Evolutionary conservation across 2,888 invertebrate genomes (phyloP), one percentile per base, ranked within the genome.

Genomic region (Dasypolia templi): DNA sequence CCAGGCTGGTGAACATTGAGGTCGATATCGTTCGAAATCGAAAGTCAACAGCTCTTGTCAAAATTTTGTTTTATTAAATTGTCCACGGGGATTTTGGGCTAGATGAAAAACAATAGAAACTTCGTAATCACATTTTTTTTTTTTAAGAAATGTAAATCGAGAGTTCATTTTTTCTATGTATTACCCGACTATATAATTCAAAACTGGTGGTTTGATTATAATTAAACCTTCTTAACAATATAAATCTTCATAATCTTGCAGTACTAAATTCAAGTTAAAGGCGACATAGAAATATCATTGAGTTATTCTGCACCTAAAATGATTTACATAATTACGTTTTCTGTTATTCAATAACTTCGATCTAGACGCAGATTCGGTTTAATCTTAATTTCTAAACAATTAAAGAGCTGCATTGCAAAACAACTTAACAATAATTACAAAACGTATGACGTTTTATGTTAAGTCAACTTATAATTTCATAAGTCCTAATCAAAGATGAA

Each of bases 401-500:
- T n/a, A 59, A 46, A 66, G 64, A 76, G 22, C 73, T 72, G 86
- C 4, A 39, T 67, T 39, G 3, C 11, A 35, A 72, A 55, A 62
- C 44, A 75, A 65, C 58, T 68, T 35, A 65, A 74, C 35, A 72
- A 49, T 39, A 56, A 64, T 62, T 58, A 73, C 22, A 56, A 35
- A 69, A 75, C 29, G 64, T 63, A 75, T 64, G 9, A n/a, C 12
- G 11, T 49, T 58, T 66, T 32, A 46, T 75, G 26, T 75, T 74
- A 19, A 70, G 12, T 53, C 55, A 32, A 63, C 51, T 51, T 69
- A 72, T 70, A 59, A 65, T 82, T 73, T 68, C 12, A 53, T 59
- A 71, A 70, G 32, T 64, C 6, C 5, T 11, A 70, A 84, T 75
- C 73, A 69, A 68, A 69, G 19, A 44, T 74, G 14, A 19, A 49